These are phyloP conservation scores for Rapana venosa DNA, from an alignment of 2,888 invertebrate species.

Conservation along the genomic window DNA sequence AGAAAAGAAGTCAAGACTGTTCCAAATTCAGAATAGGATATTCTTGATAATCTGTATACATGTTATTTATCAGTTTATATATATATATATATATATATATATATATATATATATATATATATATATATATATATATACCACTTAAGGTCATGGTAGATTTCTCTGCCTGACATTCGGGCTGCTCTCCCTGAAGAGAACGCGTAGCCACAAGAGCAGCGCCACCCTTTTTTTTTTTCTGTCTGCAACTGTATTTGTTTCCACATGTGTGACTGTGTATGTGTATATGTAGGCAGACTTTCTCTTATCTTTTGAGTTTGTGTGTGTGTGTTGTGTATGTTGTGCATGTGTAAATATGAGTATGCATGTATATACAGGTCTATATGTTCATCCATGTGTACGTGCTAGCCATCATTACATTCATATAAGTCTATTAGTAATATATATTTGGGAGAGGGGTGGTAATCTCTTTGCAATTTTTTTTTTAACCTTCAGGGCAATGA, in stretches of 20 bases:
- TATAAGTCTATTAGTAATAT: neutral
- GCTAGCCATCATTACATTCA: neutral
- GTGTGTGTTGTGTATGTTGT: neutral
- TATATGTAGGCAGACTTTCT: neutral
- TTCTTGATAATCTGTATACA: neutral
- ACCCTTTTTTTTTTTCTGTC: too few species aligned
- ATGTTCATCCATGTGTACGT: neutral
- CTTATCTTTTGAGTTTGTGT: neutral
- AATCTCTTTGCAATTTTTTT: neutral
- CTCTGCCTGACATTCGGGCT: too few species aligned
- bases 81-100: neutral
- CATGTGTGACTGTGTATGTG: neutral
- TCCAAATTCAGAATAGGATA: too few species aligned
- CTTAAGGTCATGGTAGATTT: too few species aligned
- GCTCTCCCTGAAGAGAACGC: too few species aligned
- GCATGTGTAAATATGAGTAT: neutral
- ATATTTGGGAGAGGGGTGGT: neutral
- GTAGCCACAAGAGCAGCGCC: too few species aligned
- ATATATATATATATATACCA: too few species aligned
- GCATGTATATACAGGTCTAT: neutral
- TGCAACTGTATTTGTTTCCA: neutral
- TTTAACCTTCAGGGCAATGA: slow-evolving; percentile 77
- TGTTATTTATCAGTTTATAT: too few species aligned
- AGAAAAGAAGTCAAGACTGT: too few species aligned
- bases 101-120: neutral